Percentiles rank a stretch among this genome's conserved stretches.
Conservation (phyloP, 2,113 vertebrate genomes). For the Leptocoma aspasia region DNA sequence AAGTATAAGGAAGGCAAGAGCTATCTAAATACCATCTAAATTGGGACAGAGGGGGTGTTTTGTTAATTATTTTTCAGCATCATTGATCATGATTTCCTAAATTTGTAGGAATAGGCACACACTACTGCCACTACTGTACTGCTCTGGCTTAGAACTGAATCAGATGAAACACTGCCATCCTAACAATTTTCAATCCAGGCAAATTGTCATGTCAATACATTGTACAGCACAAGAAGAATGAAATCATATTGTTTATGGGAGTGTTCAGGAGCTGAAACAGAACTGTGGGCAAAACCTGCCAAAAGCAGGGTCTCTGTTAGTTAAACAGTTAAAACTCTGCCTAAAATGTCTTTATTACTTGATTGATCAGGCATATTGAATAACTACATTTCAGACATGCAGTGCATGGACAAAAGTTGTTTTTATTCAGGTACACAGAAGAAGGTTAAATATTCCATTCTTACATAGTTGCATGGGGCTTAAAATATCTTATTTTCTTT, state of each 20-base stretch:
- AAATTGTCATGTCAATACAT: too few species aligned
- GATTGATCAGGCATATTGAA: not conserved
- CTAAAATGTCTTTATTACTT: not conserved
- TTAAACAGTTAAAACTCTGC: not conserved
- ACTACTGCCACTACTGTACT: not conserved
- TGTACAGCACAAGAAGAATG: not conserved
- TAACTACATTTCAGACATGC: not conserved
- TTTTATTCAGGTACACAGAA: not conserved
- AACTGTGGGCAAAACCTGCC: not conserved
- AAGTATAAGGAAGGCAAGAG: not conserved
- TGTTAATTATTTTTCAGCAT: not conserved
- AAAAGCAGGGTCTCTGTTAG: not conserved
- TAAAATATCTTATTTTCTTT: not conserved
- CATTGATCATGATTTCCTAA: not conserved
- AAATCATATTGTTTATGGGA: not conserved
- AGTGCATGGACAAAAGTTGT: not conserved
- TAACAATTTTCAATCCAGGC: not conserved
- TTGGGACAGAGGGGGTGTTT: not conserved
- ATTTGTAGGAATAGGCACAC: accelerated
- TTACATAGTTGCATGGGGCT: not conserved
- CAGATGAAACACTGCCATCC: not conserved
- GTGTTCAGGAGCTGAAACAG: not conserved
- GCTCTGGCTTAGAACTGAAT: not conserved
- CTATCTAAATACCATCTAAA: not conserved
- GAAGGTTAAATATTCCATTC: not conserved